phyloP scores from a whole-genome alignment of 2,888 invertebrate species.

The Drosophila flavopinicola region DNA sequence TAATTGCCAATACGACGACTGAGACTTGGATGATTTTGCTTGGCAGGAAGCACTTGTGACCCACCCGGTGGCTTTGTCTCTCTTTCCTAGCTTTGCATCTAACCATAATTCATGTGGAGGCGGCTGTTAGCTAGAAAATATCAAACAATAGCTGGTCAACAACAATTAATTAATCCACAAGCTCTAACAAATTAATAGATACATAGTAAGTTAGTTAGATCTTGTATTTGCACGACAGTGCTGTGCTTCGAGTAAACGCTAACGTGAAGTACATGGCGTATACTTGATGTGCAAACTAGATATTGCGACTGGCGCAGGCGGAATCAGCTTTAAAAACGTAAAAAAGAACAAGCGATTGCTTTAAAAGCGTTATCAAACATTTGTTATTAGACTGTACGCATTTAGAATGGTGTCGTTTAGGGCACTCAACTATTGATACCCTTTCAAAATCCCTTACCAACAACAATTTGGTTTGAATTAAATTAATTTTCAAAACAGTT shows the following conservation, averaged over 20 bases:
- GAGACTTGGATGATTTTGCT: neutral
- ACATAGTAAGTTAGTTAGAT: neutral
- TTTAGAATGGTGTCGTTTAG: neutral
- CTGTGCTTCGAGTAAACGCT: neutral
- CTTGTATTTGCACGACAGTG: neutral
- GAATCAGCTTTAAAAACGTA: neutral
- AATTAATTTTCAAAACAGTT: too few relatives aligned
- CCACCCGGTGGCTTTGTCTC: neutral
- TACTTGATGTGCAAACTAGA: slow-evolving; percentile 17
- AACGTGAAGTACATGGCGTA: slow-evolving; percentile 9
- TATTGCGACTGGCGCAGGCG: neutral
- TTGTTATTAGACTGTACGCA: neutral
- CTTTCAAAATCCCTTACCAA: too few relatives aligned
- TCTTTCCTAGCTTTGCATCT: neutral
- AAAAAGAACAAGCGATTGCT: neutral
- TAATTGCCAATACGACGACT: slow-evolving; percentile 21
- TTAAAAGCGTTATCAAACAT: slow-evolving; percentile 2
- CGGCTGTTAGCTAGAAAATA: neutral
- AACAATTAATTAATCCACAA: neutral
- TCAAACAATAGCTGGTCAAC: neutral
- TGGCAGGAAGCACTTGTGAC: neutral
- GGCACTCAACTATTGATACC: neutral
- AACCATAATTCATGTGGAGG: neutral
- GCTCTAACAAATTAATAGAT: neutral
- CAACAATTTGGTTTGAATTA: too few relatives aligned